These are phyloP conservation scores for Momotus momota DNA, from an alignment of 2,797 vertebrate species.

Conservation along the genomic window DNA sequence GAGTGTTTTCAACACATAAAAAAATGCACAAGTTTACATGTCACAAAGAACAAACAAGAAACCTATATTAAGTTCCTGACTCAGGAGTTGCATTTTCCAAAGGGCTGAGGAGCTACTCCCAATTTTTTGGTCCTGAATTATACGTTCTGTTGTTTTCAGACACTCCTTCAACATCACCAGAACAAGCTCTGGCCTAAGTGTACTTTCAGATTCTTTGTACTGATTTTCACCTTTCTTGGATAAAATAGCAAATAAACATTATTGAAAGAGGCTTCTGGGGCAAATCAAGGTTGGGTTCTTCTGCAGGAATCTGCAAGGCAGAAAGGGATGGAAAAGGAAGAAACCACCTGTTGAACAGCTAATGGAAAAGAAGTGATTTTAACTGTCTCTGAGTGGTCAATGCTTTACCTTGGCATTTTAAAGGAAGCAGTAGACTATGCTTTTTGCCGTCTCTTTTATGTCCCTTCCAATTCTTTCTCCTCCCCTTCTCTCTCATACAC, in stretches of 20 bases:
- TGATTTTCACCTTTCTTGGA: not conserved
- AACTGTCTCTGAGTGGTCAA: not conserved
- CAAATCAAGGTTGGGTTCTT: not conserved
- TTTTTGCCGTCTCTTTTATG: not conserved
- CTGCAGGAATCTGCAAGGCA: not conserved
- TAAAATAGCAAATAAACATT: not conserved
- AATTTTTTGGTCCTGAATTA: not conserved
- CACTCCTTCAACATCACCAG: not conserved
- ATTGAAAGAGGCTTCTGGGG: not conserved
- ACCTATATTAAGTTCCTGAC: not conserved
- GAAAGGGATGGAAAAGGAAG: not conserved
- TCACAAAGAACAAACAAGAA: conserved; percentile 5
- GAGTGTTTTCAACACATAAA: not conserved
- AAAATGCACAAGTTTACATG: not conserved
- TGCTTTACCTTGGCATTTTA: not conserved
- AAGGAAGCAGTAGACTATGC: not conserved
- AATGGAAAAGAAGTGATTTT: not conserved
- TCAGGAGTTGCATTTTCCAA: not conserved
- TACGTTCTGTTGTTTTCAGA: not conserved
- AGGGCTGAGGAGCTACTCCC: not conserved
- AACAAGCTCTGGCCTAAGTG: not conserved
- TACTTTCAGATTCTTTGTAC: not conserved
- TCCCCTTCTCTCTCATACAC: not conserved
- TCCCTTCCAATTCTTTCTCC: not conserved
- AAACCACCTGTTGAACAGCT: not conserved